phyloP scores from a whole-genome alignment of 2,797 vertebrate genomes.

The Sciurus vulgaris region DNA sequence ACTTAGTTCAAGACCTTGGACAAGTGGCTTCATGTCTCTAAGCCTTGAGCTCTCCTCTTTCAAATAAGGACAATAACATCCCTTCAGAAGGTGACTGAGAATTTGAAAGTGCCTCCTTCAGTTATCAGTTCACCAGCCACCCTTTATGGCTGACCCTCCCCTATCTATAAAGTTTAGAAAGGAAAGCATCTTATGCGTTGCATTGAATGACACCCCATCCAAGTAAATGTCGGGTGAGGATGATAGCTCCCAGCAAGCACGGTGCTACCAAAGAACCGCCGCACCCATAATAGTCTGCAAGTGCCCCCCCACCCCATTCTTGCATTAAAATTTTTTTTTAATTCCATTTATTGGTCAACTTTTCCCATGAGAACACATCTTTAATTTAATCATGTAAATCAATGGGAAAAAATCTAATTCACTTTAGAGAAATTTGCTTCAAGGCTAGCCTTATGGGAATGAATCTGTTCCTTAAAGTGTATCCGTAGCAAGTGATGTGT shows the following conservation, averaged over 20 bases:
- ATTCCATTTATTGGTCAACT: constrained; percentile 81
- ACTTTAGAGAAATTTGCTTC: constrained; percentile 77
- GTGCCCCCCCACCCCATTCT: background rate
- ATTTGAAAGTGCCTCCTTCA: background rate
- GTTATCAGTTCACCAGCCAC: background rate
- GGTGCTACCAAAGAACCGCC: accelerated
- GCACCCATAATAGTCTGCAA: background rate
- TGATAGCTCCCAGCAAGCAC: background rate
- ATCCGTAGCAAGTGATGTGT: constrained; percentile 70
- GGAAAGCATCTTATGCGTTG: background rate
- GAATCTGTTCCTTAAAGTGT: constrained; percentile 71
- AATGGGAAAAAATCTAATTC: constrained; percentile 81
- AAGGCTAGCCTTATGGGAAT: constrained; percentile 71
- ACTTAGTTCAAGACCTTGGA: background rate
- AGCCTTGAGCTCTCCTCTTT: background rate
- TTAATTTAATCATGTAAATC: constrained; percentile 83
- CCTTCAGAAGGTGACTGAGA: background rate
- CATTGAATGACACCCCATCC: background rate
- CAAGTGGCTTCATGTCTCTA: background rate
- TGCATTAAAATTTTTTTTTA: background rate
- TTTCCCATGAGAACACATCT: constrained; percentile 77
- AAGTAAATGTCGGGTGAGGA: background rate
- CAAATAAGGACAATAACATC: background rate
- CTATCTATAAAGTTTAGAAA: background rate
- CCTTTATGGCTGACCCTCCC: background rate